Evolutionary conservation across 2,888 invertebrate species (phyloP), one percentile per base, ranked within the genome.

Genomic region (Fabriciana adippe): DNA sequence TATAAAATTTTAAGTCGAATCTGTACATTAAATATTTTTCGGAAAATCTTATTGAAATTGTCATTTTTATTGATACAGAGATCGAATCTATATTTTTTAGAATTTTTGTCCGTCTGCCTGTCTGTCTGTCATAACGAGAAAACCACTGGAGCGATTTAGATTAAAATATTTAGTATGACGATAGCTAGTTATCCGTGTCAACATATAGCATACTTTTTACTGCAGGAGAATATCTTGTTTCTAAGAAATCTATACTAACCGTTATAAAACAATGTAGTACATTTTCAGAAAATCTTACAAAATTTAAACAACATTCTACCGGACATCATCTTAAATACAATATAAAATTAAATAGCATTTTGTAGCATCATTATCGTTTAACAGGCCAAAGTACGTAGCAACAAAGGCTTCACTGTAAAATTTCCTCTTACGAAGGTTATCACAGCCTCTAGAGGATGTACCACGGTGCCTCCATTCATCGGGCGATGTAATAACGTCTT

Each of bases 341-440:
- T 35, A 48, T 55, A 55, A 35, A 53, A 47, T 60, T 66, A 59
- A 66, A 55, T 48, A 66, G 55, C 66, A 35, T 60, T 66, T 60
- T 55, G 60, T 66, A 55, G 53, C 55, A 55, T 66, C 66, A 66
- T 66, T 66, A 66, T 61, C 66, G 41, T 66, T 60, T 66, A 66
- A 66, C 66, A 66, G 53, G 50, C 54, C n/a, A 60, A 55, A 21
- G 55, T 59, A 45, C 66, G 35, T 2, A 50, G 60, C 66, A 66
- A 66, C 60, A 60, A 66, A 18, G 48, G 55, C 50, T 60, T n/a
- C 21, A 21, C 47, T 45, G 66, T 53, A 60, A 66, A 66, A 59
- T 57, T 65, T 60, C 55, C 66, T 60, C 47, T 55, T 55, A 60
- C 31, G 48, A 66, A 66, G 59, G 59, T 66, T 66, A 66, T 66